A percentile compares a stretch with the other conserved stretches of the same genome.
These are phyloP conservation scores for Eledone cirrhosa DNA, from an alignment of 2,888 invertebrate genomes.

Conservation along the genomic window DNA sequence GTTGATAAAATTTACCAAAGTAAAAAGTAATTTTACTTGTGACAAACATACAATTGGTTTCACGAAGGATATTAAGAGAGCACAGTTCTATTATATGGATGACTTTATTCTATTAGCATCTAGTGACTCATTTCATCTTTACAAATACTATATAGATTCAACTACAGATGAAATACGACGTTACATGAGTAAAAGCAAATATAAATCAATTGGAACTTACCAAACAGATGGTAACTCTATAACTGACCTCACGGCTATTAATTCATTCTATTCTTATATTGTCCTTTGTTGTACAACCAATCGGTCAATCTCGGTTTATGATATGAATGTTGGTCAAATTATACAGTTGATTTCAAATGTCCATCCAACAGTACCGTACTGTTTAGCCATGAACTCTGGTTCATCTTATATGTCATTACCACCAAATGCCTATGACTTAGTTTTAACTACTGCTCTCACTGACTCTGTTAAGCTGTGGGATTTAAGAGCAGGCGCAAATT, in stretches of 20 bases:
- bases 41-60: background rate
- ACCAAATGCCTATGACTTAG: conserved; percentile 59
- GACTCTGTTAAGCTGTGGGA: conserved; percentile 68
- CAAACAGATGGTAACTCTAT: conserved; percentile 54
- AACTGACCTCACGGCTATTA: conserved; percentile 61
- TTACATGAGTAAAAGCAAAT: conserved; percentile 59
- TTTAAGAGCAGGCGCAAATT: conserved; percentile 52
- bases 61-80: conserved; percentile 54
- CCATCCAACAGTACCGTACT: conserved; percentile 60
- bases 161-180: conserved; percentile 62
- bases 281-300: conserved; percentile 63
- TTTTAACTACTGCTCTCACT: conserved; percentile 61
- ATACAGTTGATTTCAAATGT: conserved; percentile 55
- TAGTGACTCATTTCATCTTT: conserved; percentile 57
- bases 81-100: conserved; percentile 65
- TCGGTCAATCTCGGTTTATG: conserved; percentile 61
- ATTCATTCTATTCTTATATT: conserved; percentile 61
- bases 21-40: conserved; percentile 40
- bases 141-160: conserved; percentile 62
- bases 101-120: conserved; percentile 61
- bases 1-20: conserved; percentile 50
- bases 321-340: conserved; percentile 61
- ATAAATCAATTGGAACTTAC: conserved; percentile 57
- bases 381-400: conserved; percentile 60
- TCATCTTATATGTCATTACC: conserved; percentile 59